A percentile compares a stretch with the other conserved stretches of the same genome.
Conservation (phyloP, 2,888 invertebrate species). For the Celastrina argiolus region DNA sequence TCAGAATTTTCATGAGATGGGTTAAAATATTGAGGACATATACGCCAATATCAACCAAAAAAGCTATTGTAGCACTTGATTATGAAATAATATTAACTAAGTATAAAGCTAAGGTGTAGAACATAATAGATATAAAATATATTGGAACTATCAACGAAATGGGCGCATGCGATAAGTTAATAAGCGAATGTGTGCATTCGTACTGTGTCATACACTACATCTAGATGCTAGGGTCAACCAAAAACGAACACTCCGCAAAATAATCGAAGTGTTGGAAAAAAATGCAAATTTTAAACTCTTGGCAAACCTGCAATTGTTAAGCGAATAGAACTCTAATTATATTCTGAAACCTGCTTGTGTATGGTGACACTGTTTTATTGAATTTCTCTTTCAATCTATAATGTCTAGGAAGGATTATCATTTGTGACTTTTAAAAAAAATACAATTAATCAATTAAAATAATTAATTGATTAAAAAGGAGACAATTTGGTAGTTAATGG, state of each 20-base stretch:
- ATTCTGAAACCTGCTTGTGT: conserved; percentile 13
- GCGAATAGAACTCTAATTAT: conserved; percentile 39
- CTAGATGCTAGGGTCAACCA: conserved; percentile 42
- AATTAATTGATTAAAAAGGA: background rate
- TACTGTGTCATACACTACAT: conserved; percentile 30
- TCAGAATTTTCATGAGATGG: conserved; percentile 20
- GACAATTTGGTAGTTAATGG: background rate
- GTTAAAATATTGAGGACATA: conserved; percentile 16
- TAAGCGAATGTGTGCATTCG: conserved; percentile 35
- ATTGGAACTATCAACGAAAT: conserved; percentile 29
- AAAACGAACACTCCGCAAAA: conserved; percentile 47
- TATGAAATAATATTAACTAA: conserved; percentile 16
- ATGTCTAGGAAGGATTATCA: conserved; percentile 3
- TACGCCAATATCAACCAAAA: conserved; percentile 17
- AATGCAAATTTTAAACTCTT: conserved; percentile 77
- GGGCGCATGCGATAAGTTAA: conserved; percentile 44
- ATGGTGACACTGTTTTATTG: conserved; percentile 21
- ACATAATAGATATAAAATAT: conserved; percentile 16
- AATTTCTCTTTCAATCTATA: conserved; percentile 10
- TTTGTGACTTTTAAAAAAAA: conserved; percentile 2
- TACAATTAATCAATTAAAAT: background rate
- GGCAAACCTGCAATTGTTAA: conserved; percentile 79
- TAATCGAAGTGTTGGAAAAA: conserved; percentile 64
- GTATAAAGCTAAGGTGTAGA: conserved; percentile 16
- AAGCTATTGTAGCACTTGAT: conserved; percentile 11